phyloP scores from a whole-genome alignment of 2,888 invertebrate genomes.

The Vanessa cardui region DNA sequence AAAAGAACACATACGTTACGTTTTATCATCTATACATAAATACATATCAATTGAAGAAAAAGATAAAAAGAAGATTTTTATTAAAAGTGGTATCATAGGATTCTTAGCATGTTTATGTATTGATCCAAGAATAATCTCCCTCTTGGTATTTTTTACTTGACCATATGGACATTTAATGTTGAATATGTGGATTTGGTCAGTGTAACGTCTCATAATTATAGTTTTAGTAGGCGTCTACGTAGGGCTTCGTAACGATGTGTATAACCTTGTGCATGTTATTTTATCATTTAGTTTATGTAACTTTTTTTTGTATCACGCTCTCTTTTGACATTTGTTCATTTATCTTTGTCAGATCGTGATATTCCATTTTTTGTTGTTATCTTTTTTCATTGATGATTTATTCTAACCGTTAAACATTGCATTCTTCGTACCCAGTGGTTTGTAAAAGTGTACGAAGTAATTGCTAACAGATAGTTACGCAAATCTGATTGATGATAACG shows the following conservation, averaged over 20 bases:
- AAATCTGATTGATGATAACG: slow-evolving; percentile 81
- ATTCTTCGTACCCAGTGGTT: slow-evolving; percentile 62
- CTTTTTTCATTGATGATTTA: slow-evolving; percentile 33
- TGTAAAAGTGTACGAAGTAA: slow-evolving; percentile 64
- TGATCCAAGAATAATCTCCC: slow-evolving; percentile 12
- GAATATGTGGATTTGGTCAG: slow-evolving; percentile 50
- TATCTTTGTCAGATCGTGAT: slow-evolving; percentile 20
- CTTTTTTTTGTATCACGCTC: slow-evolving; percentile 21
- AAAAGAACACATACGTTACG: too few species aligned
- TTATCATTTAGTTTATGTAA: slow-evolving; percentile 15
- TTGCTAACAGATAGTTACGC: slow-evolving; percentile 79
- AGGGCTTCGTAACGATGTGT: slow-evolving; percentile 26
- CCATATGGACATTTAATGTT: slow-evolving; percentile 29
- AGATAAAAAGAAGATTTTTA: not conserved
- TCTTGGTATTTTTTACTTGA: slow-evolving; percentile 37
- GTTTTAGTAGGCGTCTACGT: slow-evolving; percentile 46
- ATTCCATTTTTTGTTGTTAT: slow-evolving; percentile 21
- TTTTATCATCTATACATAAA: too few species aligned
- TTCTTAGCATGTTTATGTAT: not conserved
- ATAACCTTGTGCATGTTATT: slow-evolving; percentile 12
- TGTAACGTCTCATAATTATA: slow-evolving; percentile 38
- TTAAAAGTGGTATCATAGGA: not conserved
- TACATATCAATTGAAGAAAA: too few species aligned
- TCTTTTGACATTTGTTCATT: slow-evolving; percentile 17
- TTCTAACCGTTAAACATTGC: slow-evolving; percentile 45